Base-by-base conservation (phyloP, 2,113 vertebrate genomes). In the Ginglymostoma cirratum region DNA sequence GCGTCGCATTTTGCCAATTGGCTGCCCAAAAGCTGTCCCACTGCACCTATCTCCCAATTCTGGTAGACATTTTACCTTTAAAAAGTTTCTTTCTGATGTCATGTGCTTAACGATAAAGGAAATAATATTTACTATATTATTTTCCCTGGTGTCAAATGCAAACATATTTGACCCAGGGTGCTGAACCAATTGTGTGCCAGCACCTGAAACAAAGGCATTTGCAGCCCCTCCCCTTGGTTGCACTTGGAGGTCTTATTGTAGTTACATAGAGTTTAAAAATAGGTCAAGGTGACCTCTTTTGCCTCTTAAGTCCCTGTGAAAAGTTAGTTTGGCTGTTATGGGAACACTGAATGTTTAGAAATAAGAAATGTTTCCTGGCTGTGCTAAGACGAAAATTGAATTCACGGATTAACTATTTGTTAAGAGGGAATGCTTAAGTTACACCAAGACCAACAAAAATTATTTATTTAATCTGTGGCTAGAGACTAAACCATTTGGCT, bases 191-290 rank as follows among this genome's bases (percentile, higher is more conserved):
- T 23, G 5, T 76, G 69, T 52, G 24, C 67, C 94, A 95, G 45
- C 45, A 95, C 94, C 69, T 95, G 69, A 45, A 95, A 95, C 67
- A 95, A 95, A 95, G 7, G 27, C 1, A 52, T 76, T 34, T 95
- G 45, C 38, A 76, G 94, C 23, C 66, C 72, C 69, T 70, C 23
- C 12, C 55, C 42, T 48, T 48, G 4, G 10, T 17, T 27, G 70
- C 42, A 52, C 45, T 15, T 52, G 24, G 67, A 72, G 42, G 19
- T 90, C 86, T 65, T 95, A 72, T 72, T 72, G 67, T 70, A 17
- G 24, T 34, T 92, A 65, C 89, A 30, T 61, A 92, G 55, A 92
- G 52, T 95, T 48, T 72, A 30, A 72, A 21, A 95, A 69, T 69
- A 95, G 94, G 69, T 69, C 94, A 95, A 8, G 69, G 69, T 95